Conservation (phyloP, 2,113 vertebrate genomes). For the Pogonocichla stellata region DNA sequence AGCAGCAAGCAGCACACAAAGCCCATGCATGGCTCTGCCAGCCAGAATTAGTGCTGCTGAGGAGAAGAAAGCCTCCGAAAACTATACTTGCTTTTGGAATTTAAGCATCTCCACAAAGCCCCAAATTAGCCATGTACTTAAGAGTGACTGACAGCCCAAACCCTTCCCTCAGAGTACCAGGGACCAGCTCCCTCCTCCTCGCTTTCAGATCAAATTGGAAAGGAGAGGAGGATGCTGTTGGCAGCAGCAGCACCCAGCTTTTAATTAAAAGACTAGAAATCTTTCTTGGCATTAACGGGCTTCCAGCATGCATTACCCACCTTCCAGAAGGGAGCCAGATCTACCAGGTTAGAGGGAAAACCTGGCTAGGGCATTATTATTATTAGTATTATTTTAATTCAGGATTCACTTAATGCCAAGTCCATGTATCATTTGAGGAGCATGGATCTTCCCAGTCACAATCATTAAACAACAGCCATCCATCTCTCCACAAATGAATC, state of each 20-base stretch:
- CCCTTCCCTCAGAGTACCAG: background rate
- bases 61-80: background rate
- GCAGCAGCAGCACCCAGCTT: slow-evolving; percentile 16
- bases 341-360: background rate
- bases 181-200: slow-evolving; percentile 1
- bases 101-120: background rate
- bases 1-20: background rate
- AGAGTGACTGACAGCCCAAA: slow-evolving; percentile 10
- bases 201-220: slow-evolving; percentile 29
- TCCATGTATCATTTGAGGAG: background rate
- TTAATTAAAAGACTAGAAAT: slow-evolving; percentile 36
- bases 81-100: background rate
- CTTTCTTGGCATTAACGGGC: background rate
- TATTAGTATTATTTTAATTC: background rate
- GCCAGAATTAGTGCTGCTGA: background rate
- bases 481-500: background rate
- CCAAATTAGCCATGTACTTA: background rate
- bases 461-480: background rate
- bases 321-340: background rate
- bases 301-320: background rate
- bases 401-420: background rate
- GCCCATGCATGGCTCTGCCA: background rate
- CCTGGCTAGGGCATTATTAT: background rate
- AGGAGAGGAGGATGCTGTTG: slow-evolving; percentile 32
- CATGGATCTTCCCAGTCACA: background rate